Evolutionary conservation across 2,113 vertebrate genomes (phyloP).

Genomic region (Dromas ardeola): DNA sequence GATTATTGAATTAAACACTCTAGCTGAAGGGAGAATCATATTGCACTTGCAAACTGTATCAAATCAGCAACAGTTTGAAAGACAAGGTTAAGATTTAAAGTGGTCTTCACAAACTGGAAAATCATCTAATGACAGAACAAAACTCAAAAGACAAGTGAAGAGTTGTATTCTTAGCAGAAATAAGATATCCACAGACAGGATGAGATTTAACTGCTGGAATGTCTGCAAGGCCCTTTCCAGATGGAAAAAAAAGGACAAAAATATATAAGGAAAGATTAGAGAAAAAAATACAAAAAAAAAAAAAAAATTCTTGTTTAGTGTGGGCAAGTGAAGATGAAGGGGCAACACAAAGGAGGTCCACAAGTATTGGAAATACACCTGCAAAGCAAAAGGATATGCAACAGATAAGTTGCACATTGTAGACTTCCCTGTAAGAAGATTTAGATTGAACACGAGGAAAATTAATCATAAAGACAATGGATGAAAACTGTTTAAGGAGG

Average conservation of each 20-base stretch:
- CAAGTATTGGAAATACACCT: neutral
- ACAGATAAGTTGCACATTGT: fast-evolving
- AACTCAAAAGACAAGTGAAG: neutral
- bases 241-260: neutral
- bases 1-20: neutral
- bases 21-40: fast-evolving
- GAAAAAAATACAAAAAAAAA: too few species aligned
- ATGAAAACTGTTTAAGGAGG: neutral
- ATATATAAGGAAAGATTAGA: neutral
- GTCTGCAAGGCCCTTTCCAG: neutral
- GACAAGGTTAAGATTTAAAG: neutral
- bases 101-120: neutral
- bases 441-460: neutral
- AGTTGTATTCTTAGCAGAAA: neutral
- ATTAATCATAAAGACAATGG: fast-evolving
- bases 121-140: neutral
- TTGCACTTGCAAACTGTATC: neutral
- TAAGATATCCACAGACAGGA: neutral
- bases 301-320: fast-evolving
- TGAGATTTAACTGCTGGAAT: neutral
- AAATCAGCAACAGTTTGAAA: neutral
- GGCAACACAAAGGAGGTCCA: fast-evolving
- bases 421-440: neutral
- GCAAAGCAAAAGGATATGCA: neutral
- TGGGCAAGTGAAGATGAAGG: neutral